Base-by-base conservation (phyloP, 2,113 vertebrate genomes). In the Rhagologus leucostigma region DNA sequence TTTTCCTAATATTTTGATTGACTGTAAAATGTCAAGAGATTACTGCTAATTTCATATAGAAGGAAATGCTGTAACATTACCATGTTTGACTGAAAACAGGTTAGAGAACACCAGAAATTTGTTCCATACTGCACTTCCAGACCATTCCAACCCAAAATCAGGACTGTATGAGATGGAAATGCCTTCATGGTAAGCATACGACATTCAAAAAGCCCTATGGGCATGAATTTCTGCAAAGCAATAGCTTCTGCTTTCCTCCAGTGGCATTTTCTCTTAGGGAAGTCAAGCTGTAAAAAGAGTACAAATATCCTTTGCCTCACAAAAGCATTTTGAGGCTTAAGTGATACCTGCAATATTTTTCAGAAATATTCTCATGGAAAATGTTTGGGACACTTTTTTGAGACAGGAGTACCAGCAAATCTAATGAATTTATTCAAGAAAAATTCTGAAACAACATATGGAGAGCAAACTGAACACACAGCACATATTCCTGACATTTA, bases 401-500 rank as follows among this genome's bases (percentile, higher is more conserved):
- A 95, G 75, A 88, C 27, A 74, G 47, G 3, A 93, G 23, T 37
- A 73, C 22, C 73, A 86, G 33, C 44, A 83, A 85, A 47, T 69
- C 78, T 92, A 90, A 90, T 37, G 24, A 91, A 83, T 10, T 50
- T 90, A 80, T 96, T 85, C 46, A 93, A 65, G 37, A 55, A 93
- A 86, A 93, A 80, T 39, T 77, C 39, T 47, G 63, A 81, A 93
- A 87, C 55, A 89, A 77, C 93, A 96, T 89, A 93, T 78, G 90
- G 76, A 95, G 78, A 84, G 60, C 39, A 69, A 94, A 85, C 75
- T 56, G 79, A 96, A 90, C 87, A 86, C 42, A 77, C 74, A 91
- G 70, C 35, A 77, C 42, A 46, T 64, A 89, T 70, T 94, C 96
- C 93, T 95, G 94, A 94, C 84, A 91, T 93, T 90, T 70, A 83